phyloP scores from a whole-genome alignment of 2,888 invertebrate species.

The Endotricha flammealis region DNA sequence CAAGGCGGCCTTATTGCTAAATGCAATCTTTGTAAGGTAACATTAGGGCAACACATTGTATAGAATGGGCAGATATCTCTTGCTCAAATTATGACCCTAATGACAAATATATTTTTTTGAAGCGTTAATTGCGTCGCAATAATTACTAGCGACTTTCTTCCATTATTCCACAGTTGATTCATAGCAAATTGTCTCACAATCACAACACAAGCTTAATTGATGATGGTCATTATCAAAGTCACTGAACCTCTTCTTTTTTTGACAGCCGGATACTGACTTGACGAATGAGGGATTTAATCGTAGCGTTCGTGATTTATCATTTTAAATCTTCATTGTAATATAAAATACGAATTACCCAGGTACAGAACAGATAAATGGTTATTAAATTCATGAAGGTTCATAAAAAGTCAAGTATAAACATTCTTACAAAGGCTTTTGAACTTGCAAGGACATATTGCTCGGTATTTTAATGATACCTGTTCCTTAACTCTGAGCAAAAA shows the following conservation, averaged over 20 bases:
- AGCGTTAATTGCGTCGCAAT: neutral
- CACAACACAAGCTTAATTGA: constrained; percentile 13
- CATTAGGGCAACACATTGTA: no score
- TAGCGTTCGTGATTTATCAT: constrained; percentile 1
- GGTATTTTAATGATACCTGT: neutral
- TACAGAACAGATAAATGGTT: neutral
- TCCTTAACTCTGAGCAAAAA: no score
- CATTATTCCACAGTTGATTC: constrained; percentile 2
- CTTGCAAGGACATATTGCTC: neutral
- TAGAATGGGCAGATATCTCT: no score
- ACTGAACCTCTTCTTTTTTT: constrained; percentile 26
- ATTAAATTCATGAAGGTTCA: neutral
- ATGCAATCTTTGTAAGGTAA: no score
- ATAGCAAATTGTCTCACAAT: constrained; percentile 2
- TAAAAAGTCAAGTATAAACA: neutral
- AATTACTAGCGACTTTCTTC: neutral
- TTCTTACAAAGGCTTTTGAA: neutral
- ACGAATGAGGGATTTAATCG: constrained; percentile 25
- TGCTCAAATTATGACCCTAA: constrained; percentile 1
- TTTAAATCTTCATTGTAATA: neutral
- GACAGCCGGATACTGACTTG: constrained; percentile 31
- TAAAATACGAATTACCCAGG: neutral
- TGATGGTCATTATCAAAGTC: constrained; percentile 26
- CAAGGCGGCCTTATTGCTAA: no score
- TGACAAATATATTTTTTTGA: constrained; percentile 1